A percentile compares a stretch with the other conserved stretches of the same genome.
These are phyloP conservation scores for Sitodiplosis mosellana DNA, from an alignment of 1,140 invertebrate species.

Conservation along the genomic window DNA sequence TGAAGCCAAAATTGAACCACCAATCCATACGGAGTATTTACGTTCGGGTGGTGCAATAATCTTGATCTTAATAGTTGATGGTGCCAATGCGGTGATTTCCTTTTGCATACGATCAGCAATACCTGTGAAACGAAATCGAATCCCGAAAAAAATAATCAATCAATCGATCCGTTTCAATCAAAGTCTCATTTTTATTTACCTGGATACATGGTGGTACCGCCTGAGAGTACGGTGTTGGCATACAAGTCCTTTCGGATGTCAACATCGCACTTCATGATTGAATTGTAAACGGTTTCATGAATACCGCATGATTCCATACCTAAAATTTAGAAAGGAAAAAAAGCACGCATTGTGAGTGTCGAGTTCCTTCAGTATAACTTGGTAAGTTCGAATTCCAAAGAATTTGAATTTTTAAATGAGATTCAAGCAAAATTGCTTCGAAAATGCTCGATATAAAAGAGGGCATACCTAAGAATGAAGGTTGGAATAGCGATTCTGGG, in stretches of 20 bases:
- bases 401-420: no score
- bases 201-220: slow-evolving; percentile 61
- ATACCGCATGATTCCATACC: slow-evolving; percentile 84
- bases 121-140: slow-evolving; percentile 81
- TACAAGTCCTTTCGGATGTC: slow-evolving; percentile 82
- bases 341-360: slow-evolving; percentile 51
- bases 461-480: slow-evolving; percentile 67
- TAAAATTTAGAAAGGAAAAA: slow-evolving; percentile 69
- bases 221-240: slow-evolving; percentile 77
- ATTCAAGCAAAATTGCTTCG: no score
- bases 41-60: slow-evolving; percentile 85
- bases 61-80: slow-evolving; percentile 86
- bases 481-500: slow-evolving; percentile 84
- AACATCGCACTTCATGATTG: slow-evolving; percentile 89
- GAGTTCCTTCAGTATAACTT: no score
- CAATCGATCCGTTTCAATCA: not conserved
- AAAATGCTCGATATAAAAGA: no score
- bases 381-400: no score
- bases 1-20: slow-evolving; percentile 52
- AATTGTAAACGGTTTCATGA: slow-evolving; percentile 85
- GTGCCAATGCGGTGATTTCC: slow-evolving; percentile 72
- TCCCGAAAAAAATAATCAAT: slow-evolving; percentile 55
- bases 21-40: slow-evolving; percentile 76
- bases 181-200: slow-evolving; percentile 26
- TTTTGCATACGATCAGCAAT: slow-evolving; percentile 75